Base-by-base conservation (phyloP, 1,140 invertebrate species). In the Panagrolaimus sp. region DNA sequence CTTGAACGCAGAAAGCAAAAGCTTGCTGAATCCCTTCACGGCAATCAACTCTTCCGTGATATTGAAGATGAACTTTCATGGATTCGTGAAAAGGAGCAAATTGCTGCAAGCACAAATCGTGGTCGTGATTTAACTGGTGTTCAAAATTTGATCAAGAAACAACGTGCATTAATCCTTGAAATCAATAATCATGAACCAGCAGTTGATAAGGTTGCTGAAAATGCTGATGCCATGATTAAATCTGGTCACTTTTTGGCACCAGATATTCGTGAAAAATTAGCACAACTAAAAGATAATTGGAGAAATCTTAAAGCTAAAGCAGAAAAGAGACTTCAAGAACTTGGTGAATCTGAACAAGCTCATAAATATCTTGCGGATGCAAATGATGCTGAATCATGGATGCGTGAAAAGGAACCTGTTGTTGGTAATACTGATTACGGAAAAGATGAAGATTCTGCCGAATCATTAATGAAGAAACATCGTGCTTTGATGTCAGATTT, bases 321-420 rank as follows among this genome's bases (percentile, higher is more conserved):
- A 14, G 80, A 85, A 43, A 88, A 96, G 87, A 88, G 96, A 14
- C 94, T 93, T 80, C 92, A 92, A 86, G 95, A 98, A 82, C 84
- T 99, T 57, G 93, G 99, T 78, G 96, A 98, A 84, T 98, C 96
- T 0, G 87, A 98, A 0, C 93, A 98, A 86, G 95, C 88, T 20
- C 95, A 98, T 86, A 95, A 98, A 84, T 99, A 99, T 84, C 96
- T 98, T 84, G 95, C 95, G 63, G 96, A 99, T 86, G 96, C 96
- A 0, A 98, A 97, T 84, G 96, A 99, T 84, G 95, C 95, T 0
- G 96, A 98, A 82, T 79, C 79, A n/a, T 75, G 72, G 72, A 98
- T 99, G 91, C 92, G 91, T 73, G 96, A 99, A 83, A 99, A 99
- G 85, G 92, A 98, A 81, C 95, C 96, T 0, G 91, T 98, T 83